Percentiles rank a stretch among this genome's conserved stretches.
Evolutionary conservation across 1,140 invertebrate genomes (phyloP).

Genomic region (Tetramorium alpestre): DNA sequence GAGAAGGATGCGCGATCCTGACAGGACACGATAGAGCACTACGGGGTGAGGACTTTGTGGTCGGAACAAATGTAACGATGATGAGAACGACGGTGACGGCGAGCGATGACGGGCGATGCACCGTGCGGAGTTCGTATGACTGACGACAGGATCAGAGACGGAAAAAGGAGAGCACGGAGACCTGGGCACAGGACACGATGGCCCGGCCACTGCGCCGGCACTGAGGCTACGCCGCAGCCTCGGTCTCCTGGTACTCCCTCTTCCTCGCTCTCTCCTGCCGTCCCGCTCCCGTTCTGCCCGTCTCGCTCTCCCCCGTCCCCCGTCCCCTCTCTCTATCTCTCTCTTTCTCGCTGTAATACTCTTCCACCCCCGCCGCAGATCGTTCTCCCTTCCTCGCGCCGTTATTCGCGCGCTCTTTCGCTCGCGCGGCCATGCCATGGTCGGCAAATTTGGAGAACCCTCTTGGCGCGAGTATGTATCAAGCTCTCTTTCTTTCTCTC

Average conservation of each 20-base stretch:
- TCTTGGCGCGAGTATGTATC: neutral
- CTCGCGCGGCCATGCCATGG: conserved; percentile 8
- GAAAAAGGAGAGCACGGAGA: conserved; percentile 67
- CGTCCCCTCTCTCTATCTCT: conserved; percentile 47
- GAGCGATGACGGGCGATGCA: conserved; percentile 28
- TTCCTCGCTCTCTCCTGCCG: conserved; percentile 57
- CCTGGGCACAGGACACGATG: conserved; percentile 82
- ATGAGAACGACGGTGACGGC: conserved; percentile 19
- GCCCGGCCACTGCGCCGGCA: conserved; percentile 86
- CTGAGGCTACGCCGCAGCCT: conserved; percentile 85
- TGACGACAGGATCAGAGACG: conserved; percentile 65
- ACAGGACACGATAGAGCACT: conserved; percentile 10
- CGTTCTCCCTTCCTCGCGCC: conserved; percentile 49
- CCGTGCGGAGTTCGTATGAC: conserved; percentile 57
- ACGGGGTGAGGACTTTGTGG: neutral
- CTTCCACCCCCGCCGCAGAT: conserved; percentile 44
- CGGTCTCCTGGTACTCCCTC: conserved; percentile 83
- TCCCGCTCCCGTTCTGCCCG: conserved; percentile 37
- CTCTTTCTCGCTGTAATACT: conserved; percentile 59
- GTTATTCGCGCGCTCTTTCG: conserved; percentile 35
- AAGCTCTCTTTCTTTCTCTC: neutral
- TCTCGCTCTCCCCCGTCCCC: conserved; percentile 25
- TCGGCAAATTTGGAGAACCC: conserved; percentile 46
- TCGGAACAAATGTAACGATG: conserved; percentile 9
- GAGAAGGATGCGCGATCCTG: conserved; percentile 18